Percentiles rank a stretch among this genome's conserved stretches.
Conservation (phyloP, 2,113 vertebrate species). For the Podarcis cretensis region DNA sequence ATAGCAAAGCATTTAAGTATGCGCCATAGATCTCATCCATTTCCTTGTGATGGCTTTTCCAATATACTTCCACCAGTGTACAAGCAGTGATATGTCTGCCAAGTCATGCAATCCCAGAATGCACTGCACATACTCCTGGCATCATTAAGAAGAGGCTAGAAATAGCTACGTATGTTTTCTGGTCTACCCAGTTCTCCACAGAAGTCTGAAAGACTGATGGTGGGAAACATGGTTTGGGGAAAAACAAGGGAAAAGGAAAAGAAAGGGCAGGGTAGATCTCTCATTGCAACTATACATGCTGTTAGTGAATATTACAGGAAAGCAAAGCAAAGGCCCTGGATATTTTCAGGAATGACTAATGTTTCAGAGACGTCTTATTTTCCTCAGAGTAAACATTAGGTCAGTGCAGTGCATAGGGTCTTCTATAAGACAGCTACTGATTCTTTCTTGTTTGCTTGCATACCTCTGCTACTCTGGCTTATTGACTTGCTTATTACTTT, state of each 20-base stretch:
- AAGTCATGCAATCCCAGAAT: conserved; percentile 6
- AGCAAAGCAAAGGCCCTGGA: background rate
- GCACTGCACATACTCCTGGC: background rate
- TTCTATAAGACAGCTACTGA: background rate
- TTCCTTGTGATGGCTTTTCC: background rate
- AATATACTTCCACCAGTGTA: background rate
- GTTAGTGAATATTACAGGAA: background rate
- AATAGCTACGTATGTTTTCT: conserved; percentile 5
- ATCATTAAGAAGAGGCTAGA: background rate
- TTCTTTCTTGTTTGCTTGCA: background rate
- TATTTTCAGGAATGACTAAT: background rate
- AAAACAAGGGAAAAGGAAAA: background rate
- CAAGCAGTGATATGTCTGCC: background rate
- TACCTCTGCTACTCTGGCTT: background rate
- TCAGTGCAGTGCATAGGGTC: background rate
- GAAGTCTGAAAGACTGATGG: background rate
- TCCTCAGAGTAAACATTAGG: background rate
- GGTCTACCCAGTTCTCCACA: background rate
- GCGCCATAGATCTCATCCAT: background rate
- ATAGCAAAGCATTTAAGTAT: background rate
- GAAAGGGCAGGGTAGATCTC: background rate
- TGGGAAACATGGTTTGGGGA: background rate
- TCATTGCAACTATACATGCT: background rate
- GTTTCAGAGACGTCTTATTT: background rate
- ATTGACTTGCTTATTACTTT: background rate